A percentile compares a stretch with the other conserved stretches of the same genome.
These are phyloP conservation scores for Sminthopsis crassicaudata DNA, from an alignment of 2,113 vertebrate genomes.

Conservation along the genomic window DNA sequence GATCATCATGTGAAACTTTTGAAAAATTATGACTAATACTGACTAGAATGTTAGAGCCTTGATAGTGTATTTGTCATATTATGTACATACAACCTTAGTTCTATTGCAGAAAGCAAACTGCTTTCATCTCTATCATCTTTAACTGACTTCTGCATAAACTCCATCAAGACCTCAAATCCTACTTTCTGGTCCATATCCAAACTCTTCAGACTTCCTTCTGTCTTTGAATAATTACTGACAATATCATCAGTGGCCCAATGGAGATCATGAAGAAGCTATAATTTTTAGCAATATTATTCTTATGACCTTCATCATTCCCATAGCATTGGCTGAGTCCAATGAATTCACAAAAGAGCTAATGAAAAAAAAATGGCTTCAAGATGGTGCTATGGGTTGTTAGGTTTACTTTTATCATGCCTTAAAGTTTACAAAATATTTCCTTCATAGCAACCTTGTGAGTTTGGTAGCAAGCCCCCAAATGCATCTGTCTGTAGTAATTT, in stretches of 20 bases:
- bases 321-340: not conserved
- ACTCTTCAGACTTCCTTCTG: not conserved
- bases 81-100: not conserved
- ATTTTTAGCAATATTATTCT: not conserved
- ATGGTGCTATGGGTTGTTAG: not conserved
- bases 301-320: not conserved
- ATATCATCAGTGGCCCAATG: not conserved
- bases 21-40: not conserved
- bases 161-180: not conserved
- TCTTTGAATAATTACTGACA: not conserved
- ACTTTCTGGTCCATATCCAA: not conserved
- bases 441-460: not conserved
- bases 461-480: constrained; percentile 20
- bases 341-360: not conserved
- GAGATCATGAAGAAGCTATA: not conserved
- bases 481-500: constrained; percentile 28
- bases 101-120: not conserved
- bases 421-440: not conserved
- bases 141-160: not conserved
- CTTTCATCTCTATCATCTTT: not conserved
- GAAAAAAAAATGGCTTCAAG: not conserved
- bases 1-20: not conserved
- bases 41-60: not conserved
- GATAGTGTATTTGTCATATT: not conserved
- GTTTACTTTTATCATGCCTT: not conserved